phyloP scores from a whole-genome alignment of 2,888 invertebrate species.

The Sminthurides aquaticus region DNA sequence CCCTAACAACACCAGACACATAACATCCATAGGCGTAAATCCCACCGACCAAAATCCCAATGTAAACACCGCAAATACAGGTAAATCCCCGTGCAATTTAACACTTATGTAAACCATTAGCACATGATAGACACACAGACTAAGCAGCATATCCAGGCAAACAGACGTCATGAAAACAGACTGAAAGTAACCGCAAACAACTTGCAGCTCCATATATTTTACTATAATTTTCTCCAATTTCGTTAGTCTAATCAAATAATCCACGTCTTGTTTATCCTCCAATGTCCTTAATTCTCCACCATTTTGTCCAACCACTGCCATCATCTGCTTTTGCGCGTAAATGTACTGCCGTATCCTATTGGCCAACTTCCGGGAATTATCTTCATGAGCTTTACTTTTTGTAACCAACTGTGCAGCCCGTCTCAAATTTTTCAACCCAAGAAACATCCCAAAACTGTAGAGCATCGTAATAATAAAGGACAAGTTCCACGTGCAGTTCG shows the following conservation, averaged over 20 bases:
- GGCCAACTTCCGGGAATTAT: too few species aligned
- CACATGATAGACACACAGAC: not conserved
- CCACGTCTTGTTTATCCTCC: too few species aligned
- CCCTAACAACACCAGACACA: not conserved
- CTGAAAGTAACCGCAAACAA: not conserved
- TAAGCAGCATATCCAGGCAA: not conserved
- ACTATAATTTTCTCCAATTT: too few species aligned
- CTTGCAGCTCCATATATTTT: not conserved
- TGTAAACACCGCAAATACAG: not conserved
- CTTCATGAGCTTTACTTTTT: too few species aligned
- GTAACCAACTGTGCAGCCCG: too few species aligned
- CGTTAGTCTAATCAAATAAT: too few species aligned
- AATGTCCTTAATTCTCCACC: too few species aligned
- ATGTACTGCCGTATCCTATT: too few species aligned
- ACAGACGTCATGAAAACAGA: not conserved
- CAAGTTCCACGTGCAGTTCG: not conserved
- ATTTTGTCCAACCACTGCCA: too few species aligned
- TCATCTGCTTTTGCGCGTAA: too few species aligned
- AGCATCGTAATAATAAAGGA: not conserved
- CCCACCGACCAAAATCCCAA: not conserved
- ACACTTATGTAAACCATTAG: not conserved
- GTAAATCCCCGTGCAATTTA: not conserved
- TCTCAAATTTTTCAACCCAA: not conserved
- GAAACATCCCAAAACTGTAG: not conserved
- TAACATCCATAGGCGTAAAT: not conserved